These are phyloP conservation scores for Clostera curtula DNA, from an alignment of 2,888 invertebrate species.

Conservation along the genomic window DNA sequence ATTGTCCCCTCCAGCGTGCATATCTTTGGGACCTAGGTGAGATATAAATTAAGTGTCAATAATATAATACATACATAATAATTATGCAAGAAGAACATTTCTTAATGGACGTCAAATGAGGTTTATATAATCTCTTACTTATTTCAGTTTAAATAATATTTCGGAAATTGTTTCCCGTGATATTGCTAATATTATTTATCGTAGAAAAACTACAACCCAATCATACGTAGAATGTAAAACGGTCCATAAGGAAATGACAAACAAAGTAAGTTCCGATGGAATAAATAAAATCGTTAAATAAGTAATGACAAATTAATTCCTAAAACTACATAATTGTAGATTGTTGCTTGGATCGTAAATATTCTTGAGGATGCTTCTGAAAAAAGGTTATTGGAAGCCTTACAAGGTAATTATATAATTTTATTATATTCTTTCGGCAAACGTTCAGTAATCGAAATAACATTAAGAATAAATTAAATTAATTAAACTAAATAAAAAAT, in stretches of 20 bases:
- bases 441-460: slow-evolving; percentile 13
- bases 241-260: slow-evolving; percentile 37
- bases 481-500: no score
- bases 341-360: slow-evolving; percentile 48
- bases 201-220: slow-evolving; percentile 12
- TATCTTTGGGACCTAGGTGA: slow-evolving; percentile 40
- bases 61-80: no score
- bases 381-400: slow-evolving; percentile 44
- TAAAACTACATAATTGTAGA: slow-evolving; percentile 30
- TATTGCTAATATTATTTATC: slow-evolving; percentile 26
- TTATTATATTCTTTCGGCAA: slow-evolving; percentile 8
- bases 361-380: slow-evolving; percentile 42
- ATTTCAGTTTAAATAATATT: slow-evolving; percentile 38
- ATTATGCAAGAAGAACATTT: no score
- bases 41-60: no score
- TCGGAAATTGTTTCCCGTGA: slow-evolving; percentile 35
- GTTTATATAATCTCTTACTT: not conserved
- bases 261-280: slow-evolving; percentile 29
- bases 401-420: slow-evolving; percentile 36
- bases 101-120: no score
- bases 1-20: slow-evolving; percentile 29
- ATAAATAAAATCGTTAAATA: slow-evolving; percentile 2
- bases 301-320: slow-evolving; percentile 1
- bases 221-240: slow-evolving; percentile 13
- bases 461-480: no score